Evolutionary conservation across 2,888 invertebrate genomes (phyloP).

Genomic region (Catotricha subobsoleta): DNA sequence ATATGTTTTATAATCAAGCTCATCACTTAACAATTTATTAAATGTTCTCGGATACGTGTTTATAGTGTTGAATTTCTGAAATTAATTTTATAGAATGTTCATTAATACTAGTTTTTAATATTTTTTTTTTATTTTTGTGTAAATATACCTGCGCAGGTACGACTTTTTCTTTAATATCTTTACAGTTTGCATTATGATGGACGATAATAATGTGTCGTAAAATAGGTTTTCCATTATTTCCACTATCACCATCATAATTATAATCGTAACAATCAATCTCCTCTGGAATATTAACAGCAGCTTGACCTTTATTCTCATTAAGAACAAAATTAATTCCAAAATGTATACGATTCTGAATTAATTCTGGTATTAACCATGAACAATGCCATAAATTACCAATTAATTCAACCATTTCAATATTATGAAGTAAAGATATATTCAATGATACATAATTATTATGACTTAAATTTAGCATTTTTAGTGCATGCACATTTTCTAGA

Average conservation of each 20-base stretch:
- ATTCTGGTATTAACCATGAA: constrained; percentile 17
- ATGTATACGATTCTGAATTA: constrained; percentile 7
- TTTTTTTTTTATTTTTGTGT: too few species aligned
- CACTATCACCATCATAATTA: constrained; percentile 16
- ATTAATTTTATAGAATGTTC: too few species aligned
- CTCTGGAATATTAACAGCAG: constrained; percentile 16
- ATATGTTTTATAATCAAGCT: constrained; percentile 25
- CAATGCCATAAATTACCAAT: constrained; percentile 26
- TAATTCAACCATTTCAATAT: constrained; percentile 20
- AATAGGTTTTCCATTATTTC: too few species aligned
- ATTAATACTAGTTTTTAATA: neutral
- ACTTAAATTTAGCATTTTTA: constrained; percentile 22
- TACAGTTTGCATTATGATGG: constrained; percentile 8
- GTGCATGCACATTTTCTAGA: constrained; percentile 16
- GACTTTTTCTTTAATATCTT: neutral
- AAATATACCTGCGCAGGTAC: too few species aligned
- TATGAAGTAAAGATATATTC: constrained; percentile 17
- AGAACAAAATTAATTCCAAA: constrained; percentile 20
- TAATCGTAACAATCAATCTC: constrained; percentile 25
- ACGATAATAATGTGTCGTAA: constrained; percentile 21
- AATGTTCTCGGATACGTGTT: neutral
- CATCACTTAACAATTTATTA: constrained; percentile 14
- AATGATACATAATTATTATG: constrained; percentile 20
- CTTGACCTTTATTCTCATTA: constrained; percentile 13
- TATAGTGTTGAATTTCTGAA: too few species aligned